phyloP scores from a whole-genome alignment of 2,113 vertebrate genomes.

The Noctilio leporinus region DNA sequence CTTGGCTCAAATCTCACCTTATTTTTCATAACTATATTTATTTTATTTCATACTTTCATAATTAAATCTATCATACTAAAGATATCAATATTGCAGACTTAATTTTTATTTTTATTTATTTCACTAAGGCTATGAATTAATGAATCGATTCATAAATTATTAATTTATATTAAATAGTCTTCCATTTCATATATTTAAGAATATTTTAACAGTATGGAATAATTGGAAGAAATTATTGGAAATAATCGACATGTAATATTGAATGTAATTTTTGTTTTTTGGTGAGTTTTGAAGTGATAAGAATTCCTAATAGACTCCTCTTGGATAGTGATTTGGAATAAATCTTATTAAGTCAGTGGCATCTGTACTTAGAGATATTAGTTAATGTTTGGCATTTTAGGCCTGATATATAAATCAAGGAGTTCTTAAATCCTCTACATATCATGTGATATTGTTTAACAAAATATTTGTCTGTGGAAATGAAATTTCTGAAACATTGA shows the following conservation, averaged over 20 bases:
- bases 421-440: not conserved
- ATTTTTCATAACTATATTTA: not conserved
- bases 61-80: not conserved
- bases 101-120: conserved; percentile 45
- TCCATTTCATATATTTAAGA: conserved; percentile 13
- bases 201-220: not conserved
- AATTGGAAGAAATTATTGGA: not conserved
- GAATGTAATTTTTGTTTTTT: conserved; percentile 39
- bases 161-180: not conserved
- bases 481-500: not conserved
- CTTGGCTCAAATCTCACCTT: not conserved
- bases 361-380: not conserved
- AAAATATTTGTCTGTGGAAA: not conserved
- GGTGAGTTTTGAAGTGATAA: not conserved
- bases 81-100: not conserved
- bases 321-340: conserved; percentile 15
- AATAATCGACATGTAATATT: conserved; percentile 43
- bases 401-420: not conserved
- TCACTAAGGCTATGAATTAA: not conserved
- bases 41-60: not conserved
- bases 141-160: not conserved
- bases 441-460: not conserved
- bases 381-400: not conserved
- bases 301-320: not conserved
- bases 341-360: not conserved